Conservation (phyloP, 1,140 invertebrate species). For the Zaprionus africanus region DNA sequence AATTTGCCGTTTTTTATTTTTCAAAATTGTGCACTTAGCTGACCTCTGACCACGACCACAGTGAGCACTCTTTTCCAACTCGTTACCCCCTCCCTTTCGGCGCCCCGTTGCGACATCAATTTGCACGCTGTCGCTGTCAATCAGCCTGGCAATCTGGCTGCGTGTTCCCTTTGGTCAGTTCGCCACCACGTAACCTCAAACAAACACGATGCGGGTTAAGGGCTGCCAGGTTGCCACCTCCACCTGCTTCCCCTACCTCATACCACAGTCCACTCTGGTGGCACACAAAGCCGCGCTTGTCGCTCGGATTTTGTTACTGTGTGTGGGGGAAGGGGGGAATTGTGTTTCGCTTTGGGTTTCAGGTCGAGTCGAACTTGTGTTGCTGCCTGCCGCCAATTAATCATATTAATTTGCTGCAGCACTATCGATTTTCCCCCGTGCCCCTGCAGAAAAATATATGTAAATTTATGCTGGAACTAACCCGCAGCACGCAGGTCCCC, state of each 20-base stretch:
- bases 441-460: constrained; percentile 48
- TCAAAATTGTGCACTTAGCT: constrained; percentile 30
- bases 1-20: constrained; percentile 18
- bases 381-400: constrained; percentile 59
- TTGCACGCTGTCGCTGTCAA: constrained; percentile 55
- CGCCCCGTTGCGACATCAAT: constrained; percentile 41
- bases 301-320: constrained; percentile 47
- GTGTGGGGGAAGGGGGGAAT: constrained; percentile 4
- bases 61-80: neutral
- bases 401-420: constrained; percentile 74
- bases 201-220: constrained; percentile 41
- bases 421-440: constrained; percentile 61
- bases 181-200: constrained; percentile 48
- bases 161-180: constrained; percentile 3
- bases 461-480: constrained; percentile 66
- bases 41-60: constrained; percentile 25
- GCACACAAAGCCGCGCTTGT: constrained; percentile 38
- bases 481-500: constrained; percentile 12
- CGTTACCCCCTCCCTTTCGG: neutral
- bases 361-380: neutral
- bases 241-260: neutral
- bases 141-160: constrained; percentile 33
- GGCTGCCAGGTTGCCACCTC: neutral
- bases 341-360: constrained; percentile 12
- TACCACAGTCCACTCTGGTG: neutral